phyloP scores from a whole-genome alignment of 1,140 invertebrate genomes.

The Tribolium madens region DNA sequence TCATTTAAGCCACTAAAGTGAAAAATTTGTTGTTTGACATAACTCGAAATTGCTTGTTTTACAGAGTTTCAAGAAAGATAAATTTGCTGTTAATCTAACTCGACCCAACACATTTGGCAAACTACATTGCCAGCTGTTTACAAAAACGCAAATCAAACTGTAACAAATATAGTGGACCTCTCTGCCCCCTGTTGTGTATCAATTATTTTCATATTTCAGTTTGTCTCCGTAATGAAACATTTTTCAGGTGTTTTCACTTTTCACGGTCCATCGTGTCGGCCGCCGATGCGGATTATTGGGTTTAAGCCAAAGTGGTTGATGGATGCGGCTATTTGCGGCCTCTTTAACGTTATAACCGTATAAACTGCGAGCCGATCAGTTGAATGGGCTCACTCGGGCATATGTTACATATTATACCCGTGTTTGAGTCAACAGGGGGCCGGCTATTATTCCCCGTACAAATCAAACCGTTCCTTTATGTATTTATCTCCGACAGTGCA shows the following conservation, averaged over 20 bases:
- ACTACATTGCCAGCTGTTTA: too few species aligned
- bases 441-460: constrained; percentile 48
- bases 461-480: constrained; percentile 39
- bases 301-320: constrained; percentile 37
- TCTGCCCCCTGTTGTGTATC: too few species aligned
- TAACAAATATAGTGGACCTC: too few species aligned
- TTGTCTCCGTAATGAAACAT: background rate
- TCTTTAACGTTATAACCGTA: constrained; percentile 43
- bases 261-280: background rate
- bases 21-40: too few species aligned
- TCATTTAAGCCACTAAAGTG: too few species aligned
- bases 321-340: constrained; percentile 43
- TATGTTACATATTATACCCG: constrained; percentile 51
- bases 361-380: constrained; percentile 40
- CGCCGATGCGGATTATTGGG: constrained; percentile 21
- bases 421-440: constrained; percentile 49
- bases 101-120: too few species aligned
- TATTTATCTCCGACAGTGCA: constrained; percentile 19
- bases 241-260: constrained; percentile 10
- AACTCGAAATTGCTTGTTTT: too few species aligned
- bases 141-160: too few species aligned
- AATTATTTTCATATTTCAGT: too few species aligned
- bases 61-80: too few species aligned
- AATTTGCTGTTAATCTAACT: too few species aligned
- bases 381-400: constrained; percentile 48